Base-by-base conservation (phyloP, 1,140 invertebrate species). In the Phymastichus coffea region DNA sequence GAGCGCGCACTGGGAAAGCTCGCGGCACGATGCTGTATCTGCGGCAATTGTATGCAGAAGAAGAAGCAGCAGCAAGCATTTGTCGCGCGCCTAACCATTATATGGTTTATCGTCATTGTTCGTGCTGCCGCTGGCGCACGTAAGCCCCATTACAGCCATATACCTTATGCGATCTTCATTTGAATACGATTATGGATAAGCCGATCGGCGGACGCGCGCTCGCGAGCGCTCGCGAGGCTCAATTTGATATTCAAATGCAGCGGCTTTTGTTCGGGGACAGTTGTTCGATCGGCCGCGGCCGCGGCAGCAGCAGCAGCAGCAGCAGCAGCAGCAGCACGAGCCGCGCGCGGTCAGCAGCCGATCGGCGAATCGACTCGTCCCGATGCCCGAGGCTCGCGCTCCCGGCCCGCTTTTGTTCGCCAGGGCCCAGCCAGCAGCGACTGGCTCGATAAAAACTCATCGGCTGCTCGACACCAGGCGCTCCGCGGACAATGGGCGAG, bases 111-210 rank as follows among this genome's bases (percentile, higher is more conserved):
- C 70, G 74, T 75, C 71, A 75, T 75, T 78, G 74, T 77, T 6
- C 73, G 66, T 63, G 61, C 63, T 58, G 57, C 61, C 38, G 33
- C 48, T 30, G 64, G 8, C 40, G 20, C 43, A 61, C 62, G 48
- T 70, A 76, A 75, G 66, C 67, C 66, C 68, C 64, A 71, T 77
- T 75, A 72, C 72, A 72, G 68, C 64, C 68, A 63, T 69, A 71
- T 75, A 70, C 76, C 74, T 73, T 77, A 77, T 72, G 73, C 63
- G 70, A 77, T 79, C 73, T 77, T 77, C 74, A 78, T 78, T 79
- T 78, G 73, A 79, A 78, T 78, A 79, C 70, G 71, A 76, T 77
- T 79, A 78, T 78, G 77, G 77, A 78, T 79, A 77, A 78, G 67
- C 64, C 65, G 66, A 67, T 63, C 43, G 58, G 59, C 40, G 49